Evolutionary conservation across 2,113 vertebrate species (phyloP), one percentile per base, ranked within the genome.

Genomic region (Cynoglossus semilaevis): DNA sequence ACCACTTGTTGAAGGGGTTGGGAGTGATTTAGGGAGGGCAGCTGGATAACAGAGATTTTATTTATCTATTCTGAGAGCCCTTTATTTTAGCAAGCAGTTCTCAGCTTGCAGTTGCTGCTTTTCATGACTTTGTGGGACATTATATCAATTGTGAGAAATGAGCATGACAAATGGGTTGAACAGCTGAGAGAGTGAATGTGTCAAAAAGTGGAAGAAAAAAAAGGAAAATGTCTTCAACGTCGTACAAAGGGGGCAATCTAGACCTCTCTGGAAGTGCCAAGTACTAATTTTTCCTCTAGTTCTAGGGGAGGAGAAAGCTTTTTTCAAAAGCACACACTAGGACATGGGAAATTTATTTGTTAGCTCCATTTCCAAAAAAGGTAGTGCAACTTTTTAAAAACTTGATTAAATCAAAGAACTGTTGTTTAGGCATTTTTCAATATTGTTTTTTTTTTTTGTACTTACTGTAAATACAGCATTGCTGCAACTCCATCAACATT

Each of bases 11-110:
- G 82, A 79, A 76, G 80, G 80, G 85, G 76, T 81, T 76, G 71
- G 76, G 64, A 84, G 61, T 90, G 89, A 91, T 91, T 92, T 90
- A 91, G 73, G 56, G 83, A 75, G 71, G 87, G 87, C 90, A 91
- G 90, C 89, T 91, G 89, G 83, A 80, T 85, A 84, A 83, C 84
- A 85, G 84, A 85, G 77, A 85, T 90, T 86, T 83, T 86, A 88
- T 90, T 90, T 83, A 84, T 90, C 82, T 87, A 85, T 88, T 89
- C 85, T 85, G 78, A 86, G 83, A 87, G 79, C 69, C 82, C 70
- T 87, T 83, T 83, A 83, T 86, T 87, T 83, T 84, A 74, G 70
- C 62, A 66, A 85, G 79, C 77, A 75, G 79, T 77, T 84, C 85
- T 88, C 79, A 72, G 85, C 87, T 80, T 74, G 67, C 87, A 88